Conservation (phyloP, 2,113 vertebrate species). For the Tragelaphus imberbis region DNA sequence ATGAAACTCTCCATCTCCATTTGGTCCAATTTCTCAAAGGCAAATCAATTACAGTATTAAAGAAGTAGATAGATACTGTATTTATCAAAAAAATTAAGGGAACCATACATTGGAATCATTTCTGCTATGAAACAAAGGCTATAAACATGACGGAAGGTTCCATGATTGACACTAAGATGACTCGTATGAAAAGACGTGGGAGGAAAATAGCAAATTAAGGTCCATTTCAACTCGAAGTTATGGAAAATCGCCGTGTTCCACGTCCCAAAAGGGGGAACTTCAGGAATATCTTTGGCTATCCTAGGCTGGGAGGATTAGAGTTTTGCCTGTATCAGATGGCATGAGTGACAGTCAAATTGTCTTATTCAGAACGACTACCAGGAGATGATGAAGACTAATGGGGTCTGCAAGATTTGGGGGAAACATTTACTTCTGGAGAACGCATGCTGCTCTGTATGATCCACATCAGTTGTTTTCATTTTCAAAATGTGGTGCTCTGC, state of each 20-base stretch:
- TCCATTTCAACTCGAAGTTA: neutral
- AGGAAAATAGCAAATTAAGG: neutral
- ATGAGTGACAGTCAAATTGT: neutral
- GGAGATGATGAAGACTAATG: neutral
- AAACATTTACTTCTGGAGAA: neutral
- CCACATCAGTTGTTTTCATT: neutral
- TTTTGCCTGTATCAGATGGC: neutral
- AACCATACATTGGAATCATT: neutral
- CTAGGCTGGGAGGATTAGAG: neutral
- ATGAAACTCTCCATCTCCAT: neutral
- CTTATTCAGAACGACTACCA: neutral
- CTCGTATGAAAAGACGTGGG: fast-evolving
- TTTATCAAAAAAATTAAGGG: constrained; percentile 45
- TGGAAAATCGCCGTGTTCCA: neutral
- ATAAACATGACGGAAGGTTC: neutral
- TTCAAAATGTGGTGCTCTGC: neutral
- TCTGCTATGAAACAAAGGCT: neutral
- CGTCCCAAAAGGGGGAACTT: neutral
- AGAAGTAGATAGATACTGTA: neutral
- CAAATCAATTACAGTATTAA: neutral
- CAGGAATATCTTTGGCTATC: neutral
- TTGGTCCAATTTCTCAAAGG: neutral
- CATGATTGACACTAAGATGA: fast-evolving
- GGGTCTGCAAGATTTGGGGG: neutral
- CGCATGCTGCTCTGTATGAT: neutral